A percentile compares a stretch with the other conserved stretches of the same genome.
Evolutionary conservation across 2,888 invertebrate genomes (phyloP).

Genomic region (Malachius bipustulatus): DNA sequence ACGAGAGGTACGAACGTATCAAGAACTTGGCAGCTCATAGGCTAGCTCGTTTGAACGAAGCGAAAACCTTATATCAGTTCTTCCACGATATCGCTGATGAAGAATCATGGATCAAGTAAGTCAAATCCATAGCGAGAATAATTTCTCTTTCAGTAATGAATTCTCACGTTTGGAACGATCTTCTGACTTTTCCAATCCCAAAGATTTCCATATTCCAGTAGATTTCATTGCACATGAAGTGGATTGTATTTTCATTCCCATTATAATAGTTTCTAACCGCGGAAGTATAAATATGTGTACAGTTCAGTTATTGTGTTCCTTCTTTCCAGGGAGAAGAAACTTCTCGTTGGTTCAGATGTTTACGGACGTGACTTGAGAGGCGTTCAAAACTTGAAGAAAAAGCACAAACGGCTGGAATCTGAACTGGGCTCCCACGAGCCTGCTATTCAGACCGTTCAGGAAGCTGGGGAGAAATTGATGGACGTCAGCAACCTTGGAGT

Average conservation of each 20-base stretch:
- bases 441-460: conserved; percentile 86
- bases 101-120: conserved; percentile 96
- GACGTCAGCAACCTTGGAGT: conserved; percentile 86
- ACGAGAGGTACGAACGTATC: conserved; percentile 91
- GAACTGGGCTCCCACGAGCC: conserved; percentile 97
- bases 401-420: conserved; percentile 97
- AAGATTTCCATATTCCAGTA: too few relatives aligned
- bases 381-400: conserved; percentile 96
- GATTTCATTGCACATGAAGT: too few relatives aligned
- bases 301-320: conserved; percentile 8
- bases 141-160: too few relatives aligned
- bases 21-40: conserved; percentile 85
- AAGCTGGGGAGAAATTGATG: conserved; percentile 85
- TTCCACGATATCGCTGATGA: conserved; percentile 98
- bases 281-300: background rate
- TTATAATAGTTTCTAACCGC: too few relatives aligned
- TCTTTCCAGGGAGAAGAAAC: conserved; percentile 75
- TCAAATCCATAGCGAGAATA: too few relatives aligned
- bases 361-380: conserved; percentile 97
- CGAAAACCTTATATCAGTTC: conserved; percentile 97
- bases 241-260: too few relatives aligned
- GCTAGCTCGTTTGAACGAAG: conserved; percentile 86
- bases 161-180: too few relatives aligned
- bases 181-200: too few relatives aligned
- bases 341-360: conserved; percentile 94